These are phyloP conservation scores for Phasianus colchicus DNA, from an alignment of 2,113 vertebrate genomes.

Conservation along the genomic window DNA sequence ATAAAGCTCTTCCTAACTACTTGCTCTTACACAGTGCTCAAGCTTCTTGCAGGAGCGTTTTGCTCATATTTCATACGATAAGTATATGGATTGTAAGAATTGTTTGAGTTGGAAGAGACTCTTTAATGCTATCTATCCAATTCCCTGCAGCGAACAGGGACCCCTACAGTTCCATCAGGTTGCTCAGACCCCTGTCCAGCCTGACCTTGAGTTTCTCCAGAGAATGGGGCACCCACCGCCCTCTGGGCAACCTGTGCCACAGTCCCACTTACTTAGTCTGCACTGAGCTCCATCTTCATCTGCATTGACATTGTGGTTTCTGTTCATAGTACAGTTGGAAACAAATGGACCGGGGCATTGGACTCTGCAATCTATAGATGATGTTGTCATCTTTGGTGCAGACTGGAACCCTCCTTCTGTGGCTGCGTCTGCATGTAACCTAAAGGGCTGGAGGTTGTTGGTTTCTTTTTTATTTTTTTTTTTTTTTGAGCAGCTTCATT, in stretches of 20 bases:
- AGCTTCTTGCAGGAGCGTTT: background rate
- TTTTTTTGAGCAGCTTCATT: background rate
- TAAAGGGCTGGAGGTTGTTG: background rate
- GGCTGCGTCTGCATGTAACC: background rate
- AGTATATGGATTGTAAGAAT: no score
- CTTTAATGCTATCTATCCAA: no score
- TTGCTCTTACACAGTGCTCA: background rate
- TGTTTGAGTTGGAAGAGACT: no score
- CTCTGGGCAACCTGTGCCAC: no score
- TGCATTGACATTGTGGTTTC: background rate
- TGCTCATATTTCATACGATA: background rate
- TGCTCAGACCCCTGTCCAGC: no score
- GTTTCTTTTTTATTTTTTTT: background rate
- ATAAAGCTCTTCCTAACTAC: background rate
- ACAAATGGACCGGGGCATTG: background rate
- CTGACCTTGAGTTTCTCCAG: no score
- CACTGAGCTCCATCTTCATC: background rate
- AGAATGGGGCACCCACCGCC: no score
- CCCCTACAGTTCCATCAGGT: no score
- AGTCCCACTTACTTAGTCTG: no score
- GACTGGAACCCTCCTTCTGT: background rate
- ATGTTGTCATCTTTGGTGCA: background rate
- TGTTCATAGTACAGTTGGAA: background rate
- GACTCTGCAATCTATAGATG: background rate
- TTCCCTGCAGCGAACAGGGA: no score